phyloP scores from a whole-genome alignment of 2,797 vertebrate genomes.

The Pteronotus mesoamericanus region DNA sequence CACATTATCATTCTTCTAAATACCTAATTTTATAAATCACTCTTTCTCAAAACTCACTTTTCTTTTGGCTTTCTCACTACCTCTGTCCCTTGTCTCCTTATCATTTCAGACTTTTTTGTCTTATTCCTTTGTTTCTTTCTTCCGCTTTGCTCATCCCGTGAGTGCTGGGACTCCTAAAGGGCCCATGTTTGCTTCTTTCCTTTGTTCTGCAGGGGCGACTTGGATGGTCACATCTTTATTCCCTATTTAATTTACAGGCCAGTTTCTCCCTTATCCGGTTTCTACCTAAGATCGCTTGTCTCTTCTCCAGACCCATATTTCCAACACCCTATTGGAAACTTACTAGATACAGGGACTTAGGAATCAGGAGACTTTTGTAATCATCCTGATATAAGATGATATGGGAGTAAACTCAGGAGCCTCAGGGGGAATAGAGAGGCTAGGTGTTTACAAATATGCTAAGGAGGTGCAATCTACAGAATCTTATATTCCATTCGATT shows the following conservation, averaged over 20 bases:
- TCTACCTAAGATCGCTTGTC: background rate
- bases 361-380: background rate
- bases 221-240: background rate
- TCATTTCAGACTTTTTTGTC: background rate
- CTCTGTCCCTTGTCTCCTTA: background rate
- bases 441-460: background rate
- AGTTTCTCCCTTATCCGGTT: background rate
- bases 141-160: background rate
- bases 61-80: background rate
- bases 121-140: background rate
- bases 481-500: background rate
- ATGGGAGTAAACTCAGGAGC: background rate
- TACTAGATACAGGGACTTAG: background rate
- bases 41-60: background rate
- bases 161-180: background rate
- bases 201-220: background rate
- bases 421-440: background rate
- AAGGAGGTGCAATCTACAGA: background rate
- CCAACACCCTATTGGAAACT: background rate
- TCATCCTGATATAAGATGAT: background rate
- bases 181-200: background rate
- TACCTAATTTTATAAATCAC: background rate
- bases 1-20: background rate
- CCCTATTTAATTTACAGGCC: background rate
- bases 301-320: background rate